Evolutionary conservation across 2,113 vertebrate genomes (phyloP), one percentile per base, ranked within the genome.

Genomic region (Catharus minimus): DNA sequence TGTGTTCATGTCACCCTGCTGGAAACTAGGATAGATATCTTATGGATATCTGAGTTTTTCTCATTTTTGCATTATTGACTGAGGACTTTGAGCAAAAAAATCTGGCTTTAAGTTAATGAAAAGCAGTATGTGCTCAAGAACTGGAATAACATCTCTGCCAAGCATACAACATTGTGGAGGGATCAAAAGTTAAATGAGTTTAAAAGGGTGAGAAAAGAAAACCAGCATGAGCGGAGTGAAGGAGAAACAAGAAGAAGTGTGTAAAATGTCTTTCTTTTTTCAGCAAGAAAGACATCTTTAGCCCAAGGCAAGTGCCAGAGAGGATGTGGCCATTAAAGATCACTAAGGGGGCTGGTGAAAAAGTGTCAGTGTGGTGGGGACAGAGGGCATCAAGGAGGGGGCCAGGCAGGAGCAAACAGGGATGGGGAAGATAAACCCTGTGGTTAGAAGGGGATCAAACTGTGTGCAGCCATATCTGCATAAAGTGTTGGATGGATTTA

Each of bases 371-470:
- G 18, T 0, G 1, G 5, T 61, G 20, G 15, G 10, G 7, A 24
- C 2, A 41, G 32, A 7, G 4, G 10, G 21, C 9, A 5, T 47
- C 21, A 32, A 49, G 7, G 36, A 49, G 5, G 64, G 11, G 43
- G 10, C 9, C 21, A 44, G 12, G 38, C 11, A 69, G 36, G 28
- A 58, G 23, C 12, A 26, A 76, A 41, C 6, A 50, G 26, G 28
- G 12, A 13, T 13, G 19, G 4, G 7, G 11, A 86, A 22, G 43
- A 58, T 65, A 86, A 88, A 56, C 5, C 4, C 14, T 1, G 0
- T 0, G 0, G 9, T 38, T 32, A 80, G 41, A 67, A 43, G 15
- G 1, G 7, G 20, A 5, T 8, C 21, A 55, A n/a, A 44, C 23
- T 18, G 7, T 18, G 30, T 3, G 1, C 33, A 86, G 5, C 3